Evolutionary conservation across 2,888 invertebrate genomes (phyloP), one percentile per base, ranked within the genome.

Genomic region (Drosophila picticornis): DNA sequence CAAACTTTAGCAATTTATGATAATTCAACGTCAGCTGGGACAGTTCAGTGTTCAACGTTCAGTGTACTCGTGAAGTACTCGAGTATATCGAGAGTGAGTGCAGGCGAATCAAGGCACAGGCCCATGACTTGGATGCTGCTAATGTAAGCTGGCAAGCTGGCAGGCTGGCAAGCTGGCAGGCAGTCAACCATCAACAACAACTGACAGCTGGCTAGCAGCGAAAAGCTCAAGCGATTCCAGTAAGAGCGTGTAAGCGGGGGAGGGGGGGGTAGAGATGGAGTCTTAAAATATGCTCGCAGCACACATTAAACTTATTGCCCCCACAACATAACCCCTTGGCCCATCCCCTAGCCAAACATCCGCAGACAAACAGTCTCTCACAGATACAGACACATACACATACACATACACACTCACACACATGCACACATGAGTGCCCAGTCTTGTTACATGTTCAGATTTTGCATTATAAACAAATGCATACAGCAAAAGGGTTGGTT

Each of bases 21-120:
- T 91, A 91, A 91, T 91, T 91, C 90, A 85, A 91, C 91, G 91
- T 91, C 91, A 91, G 91, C 91, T 91, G 91, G 87, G 91, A 91
- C 89, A 90, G 90, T 89, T 91, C 88, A 83, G 84, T 80, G 83
- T 81, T 74, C 83, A 77, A 51, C 65, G 57, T 63, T 53, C 59
- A 77, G 75, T 76, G 61, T 72, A 71, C 74, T 77, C 75, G 70
- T 66, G 60, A 74, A 78, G 78, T 78, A 74, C 77, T 73, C 65
- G 38, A 40, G 11, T 55, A 51, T 56, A 70, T 58, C 52, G 55
- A 74, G 60, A 64, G 55, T n/a, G 29, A 29, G 51, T 61, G 75
- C 61, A 60, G 29, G 36, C 69, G 63, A 61, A 78, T 77, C 78
- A 46, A 64, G 34, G 25, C 27, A 34, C 77, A 61, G 62, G 62